Evolutionary conservation across 2,888 invertebrate genomes (phyloP), one percentile per base, ranked within the genome.

Genomic region (Busseola fusca): DNA sequence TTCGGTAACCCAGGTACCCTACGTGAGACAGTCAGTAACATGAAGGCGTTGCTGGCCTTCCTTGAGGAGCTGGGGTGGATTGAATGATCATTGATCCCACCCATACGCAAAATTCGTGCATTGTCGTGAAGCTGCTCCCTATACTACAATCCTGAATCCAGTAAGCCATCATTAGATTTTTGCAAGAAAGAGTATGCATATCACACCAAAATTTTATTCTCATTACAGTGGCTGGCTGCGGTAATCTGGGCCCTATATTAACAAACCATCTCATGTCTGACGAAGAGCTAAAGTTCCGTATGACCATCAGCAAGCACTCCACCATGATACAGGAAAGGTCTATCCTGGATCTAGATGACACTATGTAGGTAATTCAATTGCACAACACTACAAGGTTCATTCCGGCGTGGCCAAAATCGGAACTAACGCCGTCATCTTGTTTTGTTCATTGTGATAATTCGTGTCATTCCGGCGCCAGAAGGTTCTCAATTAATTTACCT

Each of bases 151-250:
- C n/a, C n/a, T n/a, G n/a, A n/a, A n/a, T n/a, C n/a, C n/a, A n/a
- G n/a, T n/a, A n/a, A n/a, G n/a, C n/a, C n/a, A n/a, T n/a, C n/a
- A n/a, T n/a, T n/a, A n/a, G n/a, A n/a, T n/a, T n/a, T n/a, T n/a
- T n/a, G n/a, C n/a, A n/a, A n/a, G n/a, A n/a, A n/a, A n/a, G n/a
- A n/a, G n/a, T n/a, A n/a, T n/a, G n/a, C n/a, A n/a, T n/a, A n/a
- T n/a, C n/a, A 52, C 16, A 48, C 7, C 18, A n/a, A 54, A n/a
- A 64, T 10, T 14, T n/a, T 50, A 57, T 66, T 76, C 21, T 56
- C 0, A 12, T 91, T 89, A 77, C 93, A 91, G 96, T 96, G 80
- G 94, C 90, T 0, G 96, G 96, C 0, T 96, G 96, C 75, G 94
- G 92, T 18, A 96, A 95, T 83, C 86, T 90, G n/a, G 82, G 86